Base-by-base conservation (phyloP, 1,140 invertebrate species). In the Pogonomyrmex californicus region DNA sequence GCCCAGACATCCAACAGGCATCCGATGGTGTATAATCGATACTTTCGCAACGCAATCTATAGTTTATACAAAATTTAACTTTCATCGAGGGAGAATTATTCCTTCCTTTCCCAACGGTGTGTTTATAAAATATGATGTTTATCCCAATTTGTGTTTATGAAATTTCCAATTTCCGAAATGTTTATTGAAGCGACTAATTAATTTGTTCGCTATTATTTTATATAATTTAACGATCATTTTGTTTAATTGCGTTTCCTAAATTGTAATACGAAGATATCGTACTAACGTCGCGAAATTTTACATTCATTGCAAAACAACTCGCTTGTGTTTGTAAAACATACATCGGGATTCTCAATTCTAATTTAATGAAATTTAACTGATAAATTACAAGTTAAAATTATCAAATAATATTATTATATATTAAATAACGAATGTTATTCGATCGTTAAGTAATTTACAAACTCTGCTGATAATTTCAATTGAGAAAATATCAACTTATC, bases 181-280 rank as follows among this genome's bases (percentile, higher is more conserved):
- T 70, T 81, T 70, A 70, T 33, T 7, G 78, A 36, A 58, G 49
- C 78, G 23, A 70, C 36, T 81, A 81, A 81, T 81, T 70, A 81
- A 81, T 70, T 49, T 41, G 36, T 70, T 81, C 9, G 23, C 49
- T 58, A 70, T 56, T 56, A 81, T 54, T 81, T 81, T 70, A 7
- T 58, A 56, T 23, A 68, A 81, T 81, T 81, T 41, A 2, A 60
- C 9, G 23, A 33, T 81, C 5, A 58, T 81, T 70, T 81, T 23
- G 36, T 81, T 56, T 70, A 81, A 81, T 81, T 81, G 33, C 38
- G 5, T 33, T 70, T 70, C 23, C 49, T 56, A 81, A 70, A 70
- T 81, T 56, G 65, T 70, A 81, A 70, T 44, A 33, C 36, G 23
- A 79, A 79, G 63, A 81, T 68, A 79, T 68, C 62, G 49, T 49